Percentiles rank a stretch among this genome's conserved stretches.
phyloP scores from a whole-genome alignment of 1,140 invertebrate genomes.

The Agraylea sexmaculata region DNA sequence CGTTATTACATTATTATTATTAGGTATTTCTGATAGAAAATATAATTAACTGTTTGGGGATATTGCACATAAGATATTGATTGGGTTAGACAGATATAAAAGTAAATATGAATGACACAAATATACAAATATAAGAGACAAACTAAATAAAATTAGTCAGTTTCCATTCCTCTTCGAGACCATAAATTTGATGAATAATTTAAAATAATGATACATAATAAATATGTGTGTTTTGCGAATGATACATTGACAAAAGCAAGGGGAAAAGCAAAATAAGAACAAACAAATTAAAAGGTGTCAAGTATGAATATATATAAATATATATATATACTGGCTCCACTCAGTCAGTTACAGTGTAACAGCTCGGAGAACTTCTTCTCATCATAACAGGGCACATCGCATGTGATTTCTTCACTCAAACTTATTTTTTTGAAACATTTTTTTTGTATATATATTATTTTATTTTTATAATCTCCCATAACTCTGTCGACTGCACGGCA shows the following conservation, averaged over 20 bases:
- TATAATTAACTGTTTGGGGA: too few species aligned
- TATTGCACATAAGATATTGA: too few species aligned
- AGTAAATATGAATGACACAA: too few species aligned
- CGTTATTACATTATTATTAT: too few species aligned
- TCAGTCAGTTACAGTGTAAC: constrained; percentile 17
- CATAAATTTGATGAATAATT: not conserved
- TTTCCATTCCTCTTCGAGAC: constrained; percentile 1
- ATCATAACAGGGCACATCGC: constrained; percentile 19
- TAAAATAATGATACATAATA: not conserved
- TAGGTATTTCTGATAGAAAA: too few species aligned
- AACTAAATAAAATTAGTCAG: not conserved
- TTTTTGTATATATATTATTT: constrained; percentile 18
- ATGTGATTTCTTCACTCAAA: constrained; percentile 10
- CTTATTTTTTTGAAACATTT: constrained; percentile 4
- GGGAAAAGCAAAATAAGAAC: too few species aligned
- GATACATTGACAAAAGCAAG: too few species aligned
- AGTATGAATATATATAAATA: too few species aligned
- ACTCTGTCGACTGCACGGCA: constrained; percentile 17
- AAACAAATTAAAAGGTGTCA: too few species aligned
- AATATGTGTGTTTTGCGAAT: too few species aligned
- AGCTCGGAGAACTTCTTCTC: constrained; percentile 12
- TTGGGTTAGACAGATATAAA: too few species aligned
- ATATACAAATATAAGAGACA: not conserved
- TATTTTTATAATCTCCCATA: constrained; percentile 15
- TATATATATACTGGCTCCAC: constrained; percentile 18